A percentile compares a stretch with the other conserved stretches of the same genome.
phyloP scores from a whole-genome alignment of 2,888 invertebrate genomes.

The Alloplasta piceator region DNA sequence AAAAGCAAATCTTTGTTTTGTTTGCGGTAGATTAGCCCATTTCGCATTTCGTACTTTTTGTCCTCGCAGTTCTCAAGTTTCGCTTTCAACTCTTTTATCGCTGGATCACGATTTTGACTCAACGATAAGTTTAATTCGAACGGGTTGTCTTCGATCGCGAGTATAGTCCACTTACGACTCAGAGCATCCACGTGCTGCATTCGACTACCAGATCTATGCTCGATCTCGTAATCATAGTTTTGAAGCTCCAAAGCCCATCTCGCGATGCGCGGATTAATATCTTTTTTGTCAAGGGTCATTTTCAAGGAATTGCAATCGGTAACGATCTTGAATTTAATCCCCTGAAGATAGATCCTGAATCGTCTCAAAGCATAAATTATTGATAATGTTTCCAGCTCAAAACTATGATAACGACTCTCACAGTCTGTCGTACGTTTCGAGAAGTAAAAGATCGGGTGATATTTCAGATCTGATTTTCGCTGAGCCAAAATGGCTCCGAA shows the following conservation, averaged over 20 bases:
- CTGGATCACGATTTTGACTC: constrained; percentile 47
- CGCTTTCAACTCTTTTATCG: constrained; percentile 38
- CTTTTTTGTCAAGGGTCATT: constrained; percentile 71
- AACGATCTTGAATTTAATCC: constrained; percentile 51
- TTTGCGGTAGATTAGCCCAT: constrained; percentile 67
- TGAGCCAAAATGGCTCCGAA: constrained; percentile 76
- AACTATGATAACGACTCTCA: constrained; percentile 75
- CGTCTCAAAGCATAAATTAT: constrained; percentile 67
- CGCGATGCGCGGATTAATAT: constrained; percentile 68
- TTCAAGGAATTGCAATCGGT: constrained; percentile 72
- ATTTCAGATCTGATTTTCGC: constrained; percentile 67
- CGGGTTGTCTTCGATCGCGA: constrained; percentile 61
- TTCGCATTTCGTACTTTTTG: constrained; percentile 60
- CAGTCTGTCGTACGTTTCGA: constrained; percentile 71
- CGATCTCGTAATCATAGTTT: constrained; percentile 68
- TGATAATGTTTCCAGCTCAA: constrained; percentile 73
- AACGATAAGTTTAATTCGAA: constrained; percentile 59
- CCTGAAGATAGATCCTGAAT: constrained; percentile 71
- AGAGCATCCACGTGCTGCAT: constrained; percentile 74
- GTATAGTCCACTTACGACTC: constrained; percentile 49
- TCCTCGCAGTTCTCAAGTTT: constrained; percentile 47
- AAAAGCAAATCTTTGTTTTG: constrained; percentile 49
- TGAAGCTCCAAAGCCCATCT: constrained; percentile 68
- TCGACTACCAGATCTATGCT: constrained; percentile 66
- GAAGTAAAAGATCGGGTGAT: constrained; percentile 76